phyloP scores from a whole-genome alignment of 1,140 invertebrate species.

The Lineus longissimus region DNA sequence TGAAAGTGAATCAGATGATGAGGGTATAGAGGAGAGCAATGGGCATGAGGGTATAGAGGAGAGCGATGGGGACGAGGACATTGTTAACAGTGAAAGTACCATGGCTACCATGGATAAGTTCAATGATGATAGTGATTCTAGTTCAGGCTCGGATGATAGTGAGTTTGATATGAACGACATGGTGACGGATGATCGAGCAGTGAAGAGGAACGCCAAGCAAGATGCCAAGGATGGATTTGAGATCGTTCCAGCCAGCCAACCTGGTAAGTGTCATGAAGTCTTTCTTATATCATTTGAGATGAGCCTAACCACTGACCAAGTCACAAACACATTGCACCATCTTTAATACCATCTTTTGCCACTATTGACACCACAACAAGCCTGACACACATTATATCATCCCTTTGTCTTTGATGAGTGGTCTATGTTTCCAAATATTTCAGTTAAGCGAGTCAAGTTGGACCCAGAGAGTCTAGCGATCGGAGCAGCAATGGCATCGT shows the following conservation, averaged over 20 bases:
- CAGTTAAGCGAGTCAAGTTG: conserved; percentile 61
- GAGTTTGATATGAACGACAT: conserved; percentile 35
- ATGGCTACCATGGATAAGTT: too few species aligned
- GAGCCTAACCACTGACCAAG: too few species aligned
- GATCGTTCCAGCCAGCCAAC: conserved; percentile 56
- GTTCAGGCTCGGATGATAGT: conserved; percentile 25
- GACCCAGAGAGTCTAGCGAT: conserved; percentile 72
- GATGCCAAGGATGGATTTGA: conserved; percentile 60
- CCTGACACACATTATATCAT: too few species aligned
- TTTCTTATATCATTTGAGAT: too few species aligned
- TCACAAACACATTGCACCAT: too few species aligned
- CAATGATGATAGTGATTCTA: conserved; percentile 25
- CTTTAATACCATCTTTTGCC: too few species aligned
- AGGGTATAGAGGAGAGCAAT: conserved; percentile 60
- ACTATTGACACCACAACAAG: too few species aligned
- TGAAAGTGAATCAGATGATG: conserved; percentile 23
- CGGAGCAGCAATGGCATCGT: conserved; percentile 46
- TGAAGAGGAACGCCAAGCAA: conserved; percentile 17
- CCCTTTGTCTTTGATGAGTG: too few species aligned
- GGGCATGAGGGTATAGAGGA: conserved; percentile 59
- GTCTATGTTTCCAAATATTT: too few species aligned
- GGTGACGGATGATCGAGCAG: conserved; percentile 2
- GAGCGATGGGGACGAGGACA: conserved; percentile 54
- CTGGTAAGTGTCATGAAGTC: conserved; percentile 1
- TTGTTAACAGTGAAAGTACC: conserved; percentile 6